Conservation (phyloP, 37 sponge, comb jelly and placozoan species). For the Eunapius fragilis region DNA sequence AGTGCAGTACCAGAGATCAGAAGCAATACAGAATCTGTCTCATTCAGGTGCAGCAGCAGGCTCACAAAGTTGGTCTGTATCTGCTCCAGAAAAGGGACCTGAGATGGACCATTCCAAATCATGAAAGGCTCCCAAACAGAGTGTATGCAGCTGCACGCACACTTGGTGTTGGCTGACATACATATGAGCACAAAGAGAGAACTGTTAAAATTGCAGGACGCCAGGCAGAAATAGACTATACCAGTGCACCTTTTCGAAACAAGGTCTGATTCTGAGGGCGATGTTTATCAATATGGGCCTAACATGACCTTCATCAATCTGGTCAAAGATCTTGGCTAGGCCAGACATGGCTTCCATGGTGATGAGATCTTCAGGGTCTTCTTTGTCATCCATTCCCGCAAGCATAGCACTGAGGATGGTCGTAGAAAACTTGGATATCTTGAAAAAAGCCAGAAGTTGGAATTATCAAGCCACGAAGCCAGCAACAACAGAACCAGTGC, state of each 20-base stretch:
- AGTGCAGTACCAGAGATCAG: slow-evolving; percentile 75
- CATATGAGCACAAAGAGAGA: neutral
- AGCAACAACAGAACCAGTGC: too few species aligned
- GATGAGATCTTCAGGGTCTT: slow-evolving; percentile 90
- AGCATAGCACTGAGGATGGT: slow-evolving; percentile 94
- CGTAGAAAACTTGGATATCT: slow-evolving; percentile 92
- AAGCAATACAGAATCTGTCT: slow-evolving; percentile 77
- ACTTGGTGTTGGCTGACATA: slow-evolving; percentile 56
- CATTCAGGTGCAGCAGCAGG: slow-evolving; percentile 90
- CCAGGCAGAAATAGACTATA: too few species aligned
- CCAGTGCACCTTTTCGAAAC: slow-evolving; percentile 98
- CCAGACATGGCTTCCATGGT: slow-evolving; percentile 98
- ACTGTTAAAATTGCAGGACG: neutral
- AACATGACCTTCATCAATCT: slow-evolving; percentile 91
- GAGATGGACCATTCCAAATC: slow-evolving; percentile 92
- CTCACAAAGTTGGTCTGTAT: slow-evolving; percentile 94
- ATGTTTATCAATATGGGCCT: slow-evolving; percentile 95
- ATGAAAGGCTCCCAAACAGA: slow-evolving; percentile 91
- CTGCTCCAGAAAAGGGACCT: slow-evolving; percentile 92
- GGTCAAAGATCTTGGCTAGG: slow-evolving; percentile 81
- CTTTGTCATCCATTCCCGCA: slow-evolving; percentile 97
- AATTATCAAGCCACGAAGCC: too few species aligned
- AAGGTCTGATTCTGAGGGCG: slow-evolving; percentile 91
- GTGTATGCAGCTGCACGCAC: slow-evolving; percentile 93
- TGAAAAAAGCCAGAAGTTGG: too few species aligned